A percentile compares a stretch with the other conserved stretches of the same genome.
Conservation (phyloP, 53 echinoderm and acorn worm genomes). For the Patiria pectinifera region DNA sequence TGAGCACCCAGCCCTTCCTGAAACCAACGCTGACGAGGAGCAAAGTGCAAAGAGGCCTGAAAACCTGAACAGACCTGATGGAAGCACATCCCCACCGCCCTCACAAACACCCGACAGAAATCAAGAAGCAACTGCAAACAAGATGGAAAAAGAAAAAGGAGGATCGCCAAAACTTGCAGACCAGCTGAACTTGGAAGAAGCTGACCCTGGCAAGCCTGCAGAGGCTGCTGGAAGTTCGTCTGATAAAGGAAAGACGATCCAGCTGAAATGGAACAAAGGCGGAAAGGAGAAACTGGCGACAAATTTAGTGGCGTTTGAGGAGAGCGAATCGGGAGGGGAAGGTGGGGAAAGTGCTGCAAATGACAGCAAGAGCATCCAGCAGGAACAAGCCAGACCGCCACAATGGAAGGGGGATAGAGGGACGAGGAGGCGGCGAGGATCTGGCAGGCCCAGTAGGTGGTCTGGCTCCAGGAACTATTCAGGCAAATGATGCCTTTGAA, state of each 20-base stretch:
- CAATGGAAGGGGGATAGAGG: neutral
- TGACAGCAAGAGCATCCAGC: neutral
- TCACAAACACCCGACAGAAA: neutral
- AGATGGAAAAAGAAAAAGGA: neutral
- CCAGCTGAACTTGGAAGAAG: neutral
- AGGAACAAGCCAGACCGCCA: neutral
- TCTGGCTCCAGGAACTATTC: constrained; percentile 24
- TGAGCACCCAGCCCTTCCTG: neutral
- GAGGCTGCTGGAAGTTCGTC: neutral
- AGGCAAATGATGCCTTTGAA: neutral
- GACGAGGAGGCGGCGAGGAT: neutral
- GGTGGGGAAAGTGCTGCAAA: neutral
- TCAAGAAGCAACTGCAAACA: neutral
- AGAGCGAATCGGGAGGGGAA: constrained; percentile 44
- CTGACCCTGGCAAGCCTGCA: neutral
- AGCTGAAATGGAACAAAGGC: constrained; percentile 32
- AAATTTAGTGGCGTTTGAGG: constrained; percentile 23
- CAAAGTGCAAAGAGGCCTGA: neutral
- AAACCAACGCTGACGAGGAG: neutral
- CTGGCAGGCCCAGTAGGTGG: constrained; percentile 20
- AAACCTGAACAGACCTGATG: neutral
- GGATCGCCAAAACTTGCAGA: neutral
- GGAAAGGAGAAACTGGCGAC: constrained; percentile 31
- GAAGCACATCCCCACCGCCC: neutral
- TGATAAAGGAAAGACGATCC: constrained; percentile 25